A percentile compares a stretch with the other conserved stretches of the same genome.
Conservation (phyloP, 2,888 invertebrate genomes). For the Thalpophila matura region DNA sequence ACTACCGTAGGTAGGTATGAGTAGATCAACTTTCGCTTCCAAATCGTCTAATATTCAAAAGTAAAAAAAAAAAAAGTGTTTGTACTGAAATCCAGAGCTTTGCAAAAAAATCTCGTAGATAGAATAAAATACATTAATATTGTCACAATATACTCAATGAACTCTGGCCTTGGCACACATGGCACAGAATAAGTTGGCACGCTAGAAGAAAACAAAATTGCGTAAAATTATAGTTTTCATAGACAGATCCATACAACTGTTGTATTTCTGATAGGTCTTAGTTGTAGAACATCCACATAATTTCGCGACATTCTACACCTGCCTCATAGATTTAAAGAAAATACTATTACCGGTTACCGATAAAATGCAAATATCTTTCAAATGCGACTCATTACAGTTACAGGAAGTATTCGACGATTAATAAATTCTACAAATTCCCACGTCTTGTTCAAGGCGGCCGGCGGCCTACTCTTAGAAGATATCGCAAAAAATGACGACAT, state of each 20-base stretch:
- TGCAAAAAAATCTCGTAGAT: neutral
- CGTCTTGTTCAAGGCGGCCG: constrained; percentile 20
- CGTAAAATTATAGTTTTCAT: constrained; percentile 26
- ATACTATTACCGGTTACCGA: constrained; percentile 17
- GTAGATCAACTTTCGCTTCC: no score
- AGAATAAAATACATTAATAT: constrained; percentile 24
- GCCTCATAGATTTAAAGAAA: constrained; percentile 22
- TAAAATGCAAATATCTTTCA: constrained; percentile 41
- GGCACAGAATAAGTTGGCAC: constrained; percentile 46
- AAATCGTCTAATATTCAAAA: no score
- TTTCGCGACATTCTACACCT: constrained; percentile 26
- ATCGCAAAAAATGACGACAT: constrained; percentile 19
- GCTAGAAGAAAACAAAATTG: constrained; percentile 30
- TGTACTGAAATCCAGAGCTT: neutral
- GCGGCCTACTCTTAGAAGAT: constrained; percentile 9
- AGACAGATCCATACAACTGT: constrained; percentile 12
- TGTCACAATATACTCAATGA: constrained; percentile 31
- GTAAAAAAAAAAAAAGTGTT: no score
- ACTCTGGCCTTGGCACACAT: constrained; percentile 56
- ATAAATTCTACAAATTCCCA: constrained; percentile 29
- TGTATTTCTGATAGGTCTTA: constrained; percentile 22
- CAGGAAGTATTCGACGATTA: constrained; percentile 30
- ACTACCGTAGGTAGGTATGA: no score
- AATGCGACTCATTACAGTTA: constrained; percentile 14
- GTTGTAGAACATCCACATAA: neutral